A percentile compares a stretch with the other conserved stretches of the same genome.
Conservation (phyloP, 2,888 invertebrate genomes). For the Smittia sp. region DNA sequence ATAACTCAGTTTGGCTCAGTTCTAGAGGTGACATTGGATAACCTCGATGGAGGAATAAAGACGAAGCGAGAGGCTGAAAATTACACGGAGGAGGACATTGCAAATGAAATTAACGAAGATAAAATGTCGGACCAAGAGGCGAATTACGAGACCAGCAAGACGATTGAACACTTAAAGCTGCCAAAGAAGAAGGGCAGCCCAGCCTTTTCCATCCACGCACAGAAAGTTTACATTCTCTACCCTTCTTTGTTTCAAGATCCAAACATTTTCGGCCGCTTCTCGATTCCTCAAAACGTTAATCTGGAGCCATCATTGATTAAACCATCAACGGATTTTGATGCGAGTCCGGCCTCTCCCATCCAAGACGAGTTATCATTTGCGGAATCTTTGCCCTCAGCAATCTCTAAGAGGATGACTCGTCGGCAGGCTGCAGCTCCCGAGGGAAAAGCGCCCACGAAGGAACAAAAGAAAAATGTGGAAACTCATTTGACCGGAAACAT, state of each 20-base stretch:
- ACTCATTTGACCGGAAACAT: conserved; percentile 21
- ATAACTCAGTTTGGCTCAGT: not conserved
- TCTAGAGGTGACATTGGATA: not conserved
- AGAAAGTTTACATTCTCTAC: conserved; percentile 32
- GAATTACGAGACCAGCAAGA: not conserved
- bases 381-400: too few relatives aligned
- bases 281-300: conserved; percentile 28
- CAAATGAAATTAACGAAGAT: not conserved
- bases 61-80: not conserved
- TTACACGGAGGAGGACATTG: not conserved
- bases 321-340: not conserved
- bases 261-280: conserved; percentile 36
- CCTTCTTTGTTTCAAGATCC: conserved; percentile 34
- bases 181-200: too few relatives aligned
- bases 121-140: not conserved
- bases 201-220: too few relatives aligned
- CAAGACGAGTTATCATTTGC: too few relatives aligned
- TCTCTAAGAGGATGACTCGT: too few relatives aligned
- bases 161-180: not conserved
- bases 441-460: too few relatives aligned
- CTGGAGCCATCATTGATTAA: not conserved
- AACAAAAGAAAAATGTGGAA: conserved; percentile 9
- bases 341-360: too few relatives aligned
- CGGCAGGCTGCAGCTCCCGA: too few relatives aligned
- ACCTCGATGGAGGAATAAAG: not conserved